phyloP scores from a whole-genome alignment of 2,888 invertebrate species.

The Saturnia pavonia region DNA sequence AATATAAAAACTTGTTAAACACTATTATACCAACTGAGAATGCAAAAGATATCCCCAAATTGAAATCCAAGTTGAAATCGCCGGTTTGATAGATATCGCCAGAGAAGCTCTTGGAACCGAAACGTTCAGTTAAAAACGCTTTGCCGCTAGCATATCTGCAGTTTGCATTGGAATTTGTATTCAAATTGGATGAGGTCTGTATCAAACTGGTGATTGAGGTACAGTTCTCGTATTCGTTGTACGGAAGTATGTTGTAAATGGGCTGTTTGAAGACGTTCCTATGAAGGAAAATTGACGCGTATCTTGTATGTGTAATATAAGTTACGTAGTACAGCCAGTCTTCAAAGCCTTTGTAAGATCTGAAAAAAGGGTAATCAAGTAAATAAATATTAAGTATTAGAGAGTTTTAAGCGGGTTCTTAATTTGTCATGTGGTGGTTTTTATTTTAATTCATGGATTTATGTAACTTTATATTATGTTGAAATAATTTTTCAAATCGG shows the following conservation, averaged over 20 bases:
- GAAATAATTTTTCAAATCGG: no score
- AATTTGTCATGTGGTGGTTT: no score
- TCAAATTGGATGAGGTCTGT: conserved; percentile 76
- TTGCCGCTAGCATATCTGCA: conserved; percentile 88
- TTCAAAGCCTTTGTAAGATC: conserved; percentile 89
- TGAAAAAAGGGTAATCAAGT: conserved; percentile 42
- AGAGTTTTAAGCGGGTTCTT: no score
- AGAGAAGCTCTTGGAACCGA: conserved; percentile 79
- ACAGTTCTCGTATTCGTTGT: conserved; percentile 80
- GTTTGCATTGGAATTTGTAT: conserved; percentile 78
- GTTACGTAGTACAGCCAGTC: conserved; percentile 92
- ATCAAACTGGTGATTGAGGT: conserved; percentile 76
- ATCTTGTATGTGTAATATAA: conserved; percentile 89
- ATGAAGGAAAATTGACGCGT: conserved; percentile 89
- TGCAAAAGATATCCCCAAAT: conserved; percentile 91
- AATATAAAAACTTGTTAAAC: conserved; percentile 91
- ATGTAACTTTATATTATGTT: no score
- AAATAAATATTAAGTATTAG: no score
- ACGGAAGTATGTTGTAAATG: conserved; percentile 78
- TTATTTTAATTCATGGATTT: no score
- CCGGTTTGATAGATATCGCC: conserved; percentile 81
- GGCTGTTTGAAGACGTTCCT: conserved; percentile 85
- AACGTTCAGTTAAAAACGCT: conserved; percentile 87
- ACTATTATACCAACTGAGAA: conserved; percentile 91
- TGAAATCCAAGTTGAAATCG: conserved; percentile 87